Base-by-base conservation (phyloP, 2,113 vertebrate species). In the Phylloscopus whistleri region DNA sequence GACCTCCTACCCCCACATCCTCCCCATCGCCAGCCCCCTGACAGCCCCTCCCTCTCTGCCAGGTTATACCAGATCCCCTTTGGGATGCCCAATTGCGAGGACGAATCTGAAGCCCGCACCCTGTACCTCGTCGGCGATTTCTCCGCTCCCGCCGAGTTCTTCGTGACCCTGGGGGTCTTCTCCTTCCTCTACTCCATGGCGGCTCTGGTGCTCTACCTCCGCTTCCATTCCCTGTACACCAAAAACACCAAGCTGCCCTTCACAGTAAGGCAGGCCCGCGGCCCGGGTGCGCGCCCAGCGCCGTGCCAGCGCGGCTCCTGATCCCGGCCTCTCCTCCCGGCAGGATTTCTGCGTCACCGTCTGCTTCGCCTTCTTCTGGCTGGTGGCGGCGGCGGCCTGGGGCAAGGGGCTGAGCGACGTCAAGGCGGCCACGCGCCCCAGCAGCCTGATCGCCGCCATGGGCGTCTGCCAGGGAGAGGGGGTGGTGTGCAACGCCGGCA, bases 321-420 rank as follows among this genome's bases (percentile, higher is more conserved):
- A 95, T 12, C 46, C 49, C 19, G 0, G 1, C 3, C n/a, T 73
- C 48, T 11, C 63, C 3, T 49, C 75, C 68, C 11, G 55, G 39
- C 84, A 99, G 99, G 99, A 99, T 97, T 98, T 99, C 93, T 95
- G 98, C 33, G 52, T 99, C 96, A 99, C 99, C 6, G 97, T 97
- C 10, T 97, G 97, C 87, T 99, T 99, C 28, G 94, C 99, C 31
- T 99, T 99, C 95, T 94, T 99, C 94, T 99, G 99, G 99, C 93
- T 99, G 97, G 98, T 98, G 68, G 98, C 99, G 1, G 98, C 99
- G 13, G 99, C 99, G 12, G 99, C 99, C 12, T 99, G 99, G 99
- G 99, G 98, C 76, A 99, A 99, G 94, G 99, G 99, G 84, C 96
- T 99, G 89, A 97, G 97, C 0, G 99, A 99, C n/a, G 97, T 99